Base-by-base conservation (phyloP, 92 coral and sea anemone genomes). In the Micromussa lordhowensis region DNA sequence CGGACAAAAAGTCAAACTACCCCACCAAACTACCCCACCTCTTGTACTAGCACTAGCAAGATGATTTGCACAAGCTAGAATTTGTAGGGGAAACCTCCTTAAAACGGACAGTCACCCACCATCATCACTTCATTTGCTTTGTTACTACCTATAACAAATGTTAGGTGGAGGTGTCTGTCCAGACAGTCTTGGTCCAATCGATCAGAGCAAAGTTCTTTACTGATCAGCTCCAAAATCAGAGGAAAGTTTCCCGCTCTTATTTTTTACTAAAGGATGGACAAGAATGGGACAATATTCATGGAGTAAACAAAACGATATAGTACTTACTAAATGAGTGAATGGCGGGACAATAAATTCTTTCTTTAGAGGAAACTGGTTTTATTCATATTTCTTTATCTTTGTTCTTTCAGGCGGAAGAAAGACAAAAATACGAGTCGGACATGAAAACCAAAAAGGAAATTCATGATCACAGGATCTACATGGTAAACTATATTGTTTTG, bases 401-500 rank as follows among this genome's bases (percentile, higher is more conserved):
- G 48, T 17, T 11, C 49, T 58, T 30, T 1, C 75, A 95, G 98
- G 97, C 92, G 8, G 99, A 98, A 82, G 98, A 94, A 79, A 90
- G 78, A 31, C 90, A 87, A 49, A 96, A 98, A 84, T 88, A 90
- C 59, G 97, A 96, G 59, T 64, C 88, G 15, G 96, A 94, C 49
- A 73, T 92, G 88, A 93, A 91, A 77, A 85, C 90, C 28, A 93
- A 89, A 80, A 89, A 90, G 87, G 95, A 91, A 44, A 98, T 98
- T 22, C 98, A 98, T 80, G 88, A 98, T n/a, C 99, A 98, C 86
- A 94, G 99, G 49, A 90, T 91, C 66, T 36, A 26, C 78, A 97
- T 85, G 91, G 99, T 97, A 85, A 81, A 87, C 38, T 51, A 1
- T 78, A 7, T 30, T 71, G n/a, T 72, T 11, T 28, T 22, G 21